Base-by-base conservation (phyloP, 2,888 invertebrate species). In the Amphimallon solstitiale region DNA sequence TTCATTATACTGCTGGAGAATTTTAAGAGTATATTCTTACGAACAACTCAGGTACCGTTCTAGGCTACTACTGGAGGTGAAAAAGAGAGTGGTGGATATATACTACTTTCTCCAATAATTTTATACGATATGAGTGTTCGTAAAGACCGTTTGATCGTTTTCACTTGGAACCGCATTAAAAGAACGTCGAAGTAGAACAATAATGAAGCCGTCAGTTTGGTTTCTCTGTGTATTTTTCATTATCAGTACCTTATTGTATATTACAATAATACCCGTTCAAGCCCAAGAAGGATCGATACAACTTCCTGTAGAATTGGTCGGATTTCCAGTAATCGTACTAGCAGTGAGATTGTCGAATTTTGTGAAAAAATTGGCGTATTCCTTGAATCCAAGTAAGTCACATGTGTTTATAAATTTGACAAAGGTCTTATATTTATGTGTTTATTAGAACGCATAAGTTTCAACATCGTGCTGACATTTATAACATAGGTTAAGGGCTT, bases 251-350 rank as follows among this genome's bases (percentile, higher is more conserved):
- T 59, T 67, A 2, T 10, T 67, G 29, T 46, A 76, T 19, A 70
- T 75, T 37, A 67, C 70, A 38, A 66, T 72, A 4, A 63, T 56
- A 4, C 61, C 45, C 10, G 69, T 71, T 0, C 69, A 70, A 3
- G 78, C 79, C 1, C 80, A 66, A 62, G 48, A 64, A 67, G 86
- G 88, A 10, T 76, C 86, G 0, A 90, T 93, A 76, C 91, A 93
- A 76, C 80, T 94, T 63, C 94, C 94, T 9, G 92, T 94, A n/a
- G 93, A 94, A 77, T 83, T 94, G 63, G 86, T 94, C 38, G 94
- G 94, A 21, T 94, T 94, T 77, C 94, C 94, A 0, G 88, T 93
- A 68, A 94, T 94, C 72, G 89, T 93, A 56, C 82, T 92, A 5
- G 91, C 91, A 23, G 93, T 94, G 9, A 85, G 90, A 72, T 81